Evolutionary conservation across 2,888 invertebrate species (phyloP).

Genomic region (Drosophila anomalata): DNA sequence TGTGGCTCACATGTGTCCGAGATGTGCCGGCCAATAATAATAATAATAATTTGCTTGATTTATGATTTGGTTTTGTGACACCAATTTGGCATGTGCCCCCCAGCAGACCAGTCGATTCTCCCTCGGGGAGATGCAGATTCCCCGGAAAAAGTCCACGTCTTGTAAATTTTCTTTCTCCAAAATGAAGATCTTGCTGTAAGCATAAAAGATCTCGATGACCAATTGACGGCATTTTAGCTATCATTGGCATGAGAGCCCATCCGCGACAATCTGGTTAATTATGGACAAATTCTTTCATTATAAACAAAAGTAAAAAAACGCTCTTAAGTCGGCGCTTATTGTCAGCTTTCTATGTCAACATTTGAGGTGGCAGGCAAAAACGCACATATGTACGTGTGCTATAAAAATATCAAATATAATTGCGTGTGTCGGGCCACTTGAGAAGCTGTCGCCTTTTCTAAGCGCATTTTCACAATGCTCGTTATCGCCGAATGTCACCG

Average conservation of each 20-base stretch:
- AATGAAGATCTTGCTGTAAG: constrained; percentile 10
- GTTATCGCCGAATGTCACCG: constrained; percentile 63
- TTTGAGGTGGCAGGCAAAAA: constrained; percentile 31
- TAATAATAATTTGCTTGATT: constrained; percentile 76
- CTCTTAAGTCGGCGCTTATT: constrained; percentile 42
- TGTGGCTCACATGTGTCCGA: constrained; percentile 37
- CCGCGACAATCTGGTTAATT: constrained; percentile 45
- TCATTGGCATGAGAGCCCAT: constrained; percentile 34
- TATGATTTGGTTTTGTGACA: constrained; percentile 75
- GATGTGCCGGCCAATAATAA: constrained; percentile 64
- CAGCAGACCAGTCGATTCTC: constrained; percentile 9
- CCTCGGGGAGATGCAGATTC: constrained; percentile 40
- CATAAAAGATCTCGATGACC: constrained; percentile 9
- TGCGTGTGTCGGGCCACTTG: constrained; percentile 52
- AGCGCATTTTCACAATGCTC: constrained; percentile 51
- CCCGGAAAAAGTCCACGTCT: constrained; percentile 3
- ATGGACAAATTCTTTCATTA: constrained; percentile 51
- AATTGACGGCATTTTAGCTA: constrained; percentile 22
- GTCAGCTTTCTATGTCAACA: constrained; percentile 51
- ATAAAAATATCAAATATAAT: constrained; percentile 70
- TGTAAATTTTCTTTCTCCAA: not conserved
- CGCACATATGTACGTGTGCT: constrained; percentile 38
- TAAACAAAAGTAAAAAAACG: constrained; percentile 27
- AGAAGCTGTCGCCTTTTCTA: constrained; percentile 33
- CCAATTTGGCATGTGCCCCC: constrained; percentile 67